Evolutionary conservation across 2,797 vertebrate species (phyloP).

Genomic region (Argya squamiceps): DNA sequence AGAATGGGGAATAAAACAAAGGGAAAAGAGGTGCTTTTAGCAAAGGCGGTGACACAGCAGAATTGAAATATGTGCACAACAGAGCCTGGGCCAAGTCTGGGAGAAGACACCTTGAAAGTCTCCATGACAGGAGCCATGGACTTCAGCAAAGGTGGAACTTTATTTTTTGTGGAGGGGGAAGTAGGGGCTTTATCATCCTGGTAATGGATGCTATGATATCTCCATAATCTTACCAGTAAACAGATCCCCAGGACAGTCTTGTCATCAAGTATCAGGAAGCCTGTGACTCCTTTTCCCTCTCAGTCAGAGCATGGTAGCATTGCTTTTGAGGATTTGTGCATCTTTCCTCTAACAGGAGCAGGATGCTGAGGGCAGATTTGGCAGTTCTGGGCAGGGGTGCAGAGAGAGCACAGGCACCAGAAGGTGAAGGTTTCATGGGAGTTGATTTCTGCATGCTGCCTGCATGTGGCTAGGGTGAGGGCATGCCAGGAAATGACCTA

Average conservation of each 20-base stretch:
- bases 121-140: background rate
- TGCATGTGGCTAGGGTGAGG: fast-evolving
- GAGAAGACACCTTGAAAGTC: background rate
- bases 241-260: background rate
- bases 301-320: background rate
- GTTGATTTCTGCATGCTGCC: background rate
- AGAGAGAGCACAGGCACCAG: background rate
- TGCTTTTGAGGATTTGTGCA: background rate
- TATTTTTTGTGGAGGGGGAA: background rate
- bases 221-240: background rate
- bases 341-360: background rate
- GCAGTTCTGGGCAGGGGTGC: background rate
- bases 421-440: background rate
- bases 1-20: background rate
- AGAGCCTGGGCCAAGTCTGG: background rate
- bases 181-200: background rate
- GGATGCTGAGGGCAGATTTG: background rate
- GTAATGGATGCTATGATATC: background rate
- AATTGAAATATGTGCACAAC: background rate
- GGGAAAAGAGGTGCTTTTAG: background rate
- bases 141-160: background rate
- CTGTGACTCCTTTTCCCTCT: background rate
- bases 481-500: background rate
- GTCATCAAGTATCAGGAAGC: background rate
- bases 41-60: background rate